Evolutionary conservation across 2,113 vertebrate genomes (phyloP).

Genomic region (Regulus satrapa): DNA sequence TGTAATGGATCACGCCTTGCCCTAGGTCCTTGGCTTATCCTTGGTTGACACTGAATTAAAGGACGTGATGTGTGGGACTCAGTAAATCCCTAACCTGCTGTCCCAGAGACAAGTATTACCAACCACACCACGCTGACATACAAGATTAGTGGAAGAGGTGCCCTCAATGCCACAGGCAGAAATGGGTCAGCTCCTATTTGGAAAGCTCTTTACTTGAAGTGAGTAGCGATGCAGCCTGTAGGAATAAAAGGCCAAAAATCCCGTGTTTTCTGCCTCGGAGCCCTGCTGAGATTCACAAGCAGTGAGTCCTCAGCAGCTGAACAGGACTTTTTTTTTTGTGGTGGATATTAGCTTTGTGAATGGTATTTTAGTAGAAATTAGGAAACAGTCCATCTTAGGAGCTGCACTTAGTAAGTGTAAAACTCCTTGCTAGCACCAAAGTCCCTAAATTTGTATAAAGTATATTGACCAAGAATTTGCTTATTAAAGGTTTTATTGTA

Average conservation of each 20-base stretch:
- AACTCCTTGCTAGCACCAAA: neutral
- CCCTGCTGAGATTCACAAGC: neutral
- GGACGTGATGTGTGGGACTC: neutral
- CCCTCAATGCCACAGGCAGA: neutral
- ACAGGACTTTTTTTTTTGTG: neutral
- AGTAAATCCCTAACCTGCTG: constrained; percentile 29
- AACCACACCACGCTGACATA: neutral
- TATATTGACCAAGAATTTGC: neutral
- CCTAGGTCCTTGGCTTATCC: constrained; percentile 42
- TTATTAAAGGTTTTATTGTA: neutral
- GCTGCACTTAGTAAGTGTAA: neutral
- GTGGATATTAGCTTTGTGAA: neutral
- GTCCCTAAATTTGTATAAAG: neutral
- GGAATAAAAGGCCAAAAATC: neutral
- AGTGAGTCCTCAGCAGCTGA: neutral
- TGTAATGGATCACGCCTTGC: constrained; percentile 21
- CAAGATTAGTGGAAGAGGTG: neutral
- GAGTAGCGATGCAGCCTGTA: neutral
- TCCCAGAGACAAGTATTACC: constrained; percentile 32
- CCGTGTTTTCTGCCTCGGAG: neutral
- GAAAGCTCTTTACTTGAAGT: constrained; percentile 4
- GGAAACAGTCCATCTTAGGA: neutral
- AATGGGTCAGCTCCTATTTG: constrained; percentile 32
- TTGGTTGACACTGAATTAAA: constrained; percentile 44
- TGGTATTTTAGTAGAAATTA: neutral